A percentile compares a stretch with the other conserved stretches of the same genome.
Conservation (phyloP, 1,140 invertebrate genomes). For the Drosophila nebulosa region DNA sequence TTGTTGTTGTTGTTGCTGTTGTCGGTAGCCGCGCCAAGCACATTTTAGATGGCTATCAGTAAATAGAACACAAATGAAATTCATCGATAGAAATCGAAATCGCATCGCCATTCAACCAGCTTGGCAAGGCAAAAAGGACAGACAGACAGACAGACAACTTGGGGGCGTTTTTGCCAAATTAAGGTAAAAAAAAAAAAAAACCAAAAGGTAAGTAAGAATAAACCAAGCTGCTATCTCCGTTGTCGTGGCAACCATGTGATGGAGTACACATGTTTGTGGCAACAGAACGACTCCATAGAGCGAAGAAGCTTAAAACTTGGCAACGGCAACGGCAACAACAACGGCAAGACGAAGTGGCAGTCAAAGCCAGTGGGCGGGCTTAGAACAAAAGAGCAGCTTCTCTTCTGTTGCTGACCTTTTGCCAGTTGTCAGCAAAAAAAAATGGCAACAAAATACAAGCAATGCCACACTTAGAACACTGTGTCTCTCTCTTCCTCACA, state of each 20-base stretch:
- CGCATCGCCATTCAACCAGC: constrained; percentile 38
- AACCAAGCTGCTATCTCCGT: no score
- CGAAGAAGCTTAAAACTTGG: no score
- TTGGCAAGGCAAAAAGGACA: not conserved
- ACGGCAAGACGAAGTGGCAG: not conserved
- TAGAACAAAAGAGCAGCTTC: constrained; percentile 4
- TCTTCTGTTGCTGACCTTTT: constrained; percentile 64
- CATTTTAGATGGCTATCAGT: constrained; percentile 80
- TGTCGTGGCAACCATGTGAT: constrained; percentile 71
- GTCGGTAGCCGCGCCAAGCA: constrained; percentile 52
- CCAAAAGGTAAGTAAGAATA: constrained; percentile 11
- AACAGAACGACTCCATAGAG: constrained; percentile 16
- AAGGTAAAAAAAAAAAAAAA: no score
- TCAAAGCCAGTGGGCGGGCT: constrained; percentile 34
- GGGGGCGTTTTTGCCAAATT: constrained; percentile 68
- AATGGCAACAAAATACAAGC: not conserved
- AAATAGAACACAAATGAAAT: constrained; percentile 80
- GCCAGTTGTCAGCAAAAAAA: constrained; percentile 29
- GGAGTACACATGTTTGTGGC: constrained; percentile 72
- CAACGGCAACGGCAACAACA: not conserved
- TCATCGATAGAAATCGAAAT: constrained; percentile 79
- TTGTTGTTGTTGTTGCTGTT: not conserved
- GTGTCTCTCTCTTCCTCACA: no score
- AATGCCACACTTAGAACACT: constrained; percentile 24
- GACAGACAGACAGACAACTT: not conserved